Evolutionary conservation across 2,797 vertebrate genomes (phyloP), one percentile per base, ranked within the genome.

Genomic region (Poecilia velifera): DNA sequence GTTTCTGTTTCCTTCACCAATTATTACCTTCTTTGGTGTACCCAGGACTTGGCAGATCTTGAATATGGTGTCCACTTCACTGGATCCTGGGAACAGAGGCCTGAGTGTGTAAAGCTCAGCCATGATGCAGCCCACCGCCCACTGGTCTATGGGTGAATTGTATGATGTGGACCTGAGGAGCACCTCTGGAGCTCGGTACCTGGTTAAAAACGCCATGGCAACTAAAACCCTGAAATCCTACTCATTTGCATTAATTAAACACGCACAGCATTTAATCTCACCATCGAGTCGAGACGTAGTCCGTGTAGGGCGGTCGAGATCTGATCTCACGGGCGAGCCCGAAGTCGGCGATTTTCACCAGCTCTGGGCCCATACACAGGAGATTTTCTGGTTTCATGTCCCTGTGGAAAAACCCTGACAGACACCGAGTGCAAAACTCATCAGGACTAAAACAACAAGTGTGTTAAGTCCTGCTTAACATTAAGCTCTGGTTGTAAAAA

Each of bases 301-400:
- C 98, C 2, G 98, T 99, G 81, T 99, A 99, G 0, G 98, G 98
- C 1, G 98, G 98, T 41, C 97, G 97, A 84, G 98, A 99, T 90
- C 98, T 93, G 81, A 99, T 96, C 91, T 99, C 98, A 82, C 98
- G 95, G 20, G 98, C 98, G 70, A 99, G 94, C 25, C 98, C 98
- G 93, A 99, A 99, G 94, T 99, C 98, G 14, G 97, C 98, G 86
- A 99, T 99, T 96, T 99, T 99, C 80, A 99, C 97, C 92, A 99
- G 97, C 87, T 99, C 98, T 76, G 98, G 98, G 64, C 98, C 98
- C 96, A 98, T 99, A 88, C 98, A 99, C 39, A 99, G 95, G 88
- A 99, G 96, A 84, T 99, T 99, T 94, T 99, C 98, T 9, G 98
- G 98, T 87, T 99, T 99, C 98, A 99, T 98, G 90, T 99, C 98